Evolutionary conservation across 1,140 invertebrate genomes (phyloP), one percentile per base, ranked within the genome.

Genomic region (Nautilus pompilius): DNA sequence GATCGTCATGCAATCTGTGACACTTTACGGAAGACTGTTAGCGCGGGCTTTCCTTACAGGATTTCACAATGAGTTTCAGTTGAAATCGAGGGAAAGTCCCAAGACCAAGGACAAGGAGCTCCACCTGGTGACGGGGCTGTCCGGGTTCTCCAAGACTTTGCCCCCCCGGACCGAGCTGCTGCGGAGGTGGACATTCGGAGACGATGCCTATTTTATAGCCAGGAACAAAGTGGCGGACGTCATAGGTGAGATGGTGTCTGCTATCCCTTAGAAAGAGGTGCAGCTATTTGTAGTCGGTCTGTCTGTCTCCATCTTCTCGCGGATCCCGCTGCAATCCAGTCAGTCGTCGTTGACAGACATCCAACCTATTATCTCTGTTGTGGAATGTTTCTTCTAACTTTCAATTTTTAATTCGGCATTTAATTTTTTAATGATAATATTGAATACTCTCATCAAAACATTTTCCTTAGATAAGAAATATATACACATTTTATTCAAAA

Each of bases 141-240:
- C 78, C 8, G 81, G 81, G 45, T 78, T 79, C 67, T 79, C 79
- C 2, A 81, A 81, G 62, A 72, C 73, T 17, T 58, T 76, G 17
- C 63, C 70, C 58, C 66, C 69, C 81, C 87, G 86, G 64, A 87
- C 89, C 67, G 86, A 87, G 68, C 89, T 89, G 80, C 86, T 91
- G 54, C 88, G 89, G 78, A 91, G 91, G 80, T 78, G 93, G 93
- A 80, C 92, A 77, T 97, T 94, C 80, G 96, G 96, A 58, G 96
- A 98, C 82, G 96, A 98, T 85, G 93, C 95, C 48, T 98, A 93
- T 90, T 98, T 98, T 84, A 89, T 91, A 70, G 89, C 92, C 4
- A 91, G 90, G 81, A 91, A 90, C 77, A 92, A 90, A 69, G 81
- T 89, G 75, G 90, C 90, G 53, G 93, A 97, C 87, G 94, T 97